Base-by-base conservation (phyloP, 2,797 vertebrate genomes). In the Sebastes paucispinis region DNA sequence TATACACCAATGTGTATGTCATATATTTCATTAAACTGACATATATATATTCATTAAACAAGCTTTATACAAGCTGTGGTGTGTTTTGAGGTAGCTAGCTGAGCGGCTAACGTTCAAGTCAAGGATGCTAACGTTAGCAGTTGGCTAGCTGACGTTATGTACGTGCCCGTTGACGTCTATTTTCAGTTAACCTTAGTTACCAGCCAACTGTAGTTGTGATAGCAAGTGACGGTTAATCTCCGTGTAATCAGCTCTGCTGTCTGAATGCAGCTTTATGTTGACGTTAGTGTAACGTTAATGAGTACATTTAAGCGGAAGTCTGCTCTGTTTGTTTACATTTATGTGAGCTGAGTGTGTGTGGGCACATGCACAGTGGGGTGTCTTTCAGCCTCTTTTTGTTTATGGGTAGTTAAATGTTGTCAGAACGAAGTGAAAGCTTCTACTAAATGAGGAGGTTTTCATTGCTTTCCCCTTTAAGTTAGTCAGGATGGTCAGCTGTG, bases 241-340 rank as follows among this genome's bases (percentile, higher is more conserved):
- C 0, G 1, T 1, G 0, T 14, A 16, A 8, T 0, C 20, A n/a
- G 50, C 50, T 59, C 1, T n/a, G 4, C 1, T 0, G 2, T 18
- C 1, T 20, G 4, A 47, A 12, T 34, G 1, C 6, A 43, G 50
- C 5, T 20, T 32, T 2, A 1, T 59, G 39, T 69, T 66, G 22
- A 27, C 3, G 20, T n/a, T 24, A 62, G 31, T 4, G 1, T 66
- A 20, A 27, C 3, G 20, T n/a, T 24, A 62, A 39, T 3, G 1
- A 32, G 4, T 4, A 2, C 20, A 20, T 52, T 52, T 8, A 18
- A 47, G 43, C 24, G 24, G 24, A 24, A 24, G 57, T 36, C 71
- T 75, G 11, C 50, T 16, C 1, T 2, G 2, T 67, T 58, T 87
- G 89, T 90, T 90, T 84, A 90, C 79, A 18, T 86, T 9, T 18